These are phyloP conservation scores for Rhynchomys soricoides DNA, from an alignment of 2,113 vertebrate genomes.

Conservation along the genomic window DNA sequence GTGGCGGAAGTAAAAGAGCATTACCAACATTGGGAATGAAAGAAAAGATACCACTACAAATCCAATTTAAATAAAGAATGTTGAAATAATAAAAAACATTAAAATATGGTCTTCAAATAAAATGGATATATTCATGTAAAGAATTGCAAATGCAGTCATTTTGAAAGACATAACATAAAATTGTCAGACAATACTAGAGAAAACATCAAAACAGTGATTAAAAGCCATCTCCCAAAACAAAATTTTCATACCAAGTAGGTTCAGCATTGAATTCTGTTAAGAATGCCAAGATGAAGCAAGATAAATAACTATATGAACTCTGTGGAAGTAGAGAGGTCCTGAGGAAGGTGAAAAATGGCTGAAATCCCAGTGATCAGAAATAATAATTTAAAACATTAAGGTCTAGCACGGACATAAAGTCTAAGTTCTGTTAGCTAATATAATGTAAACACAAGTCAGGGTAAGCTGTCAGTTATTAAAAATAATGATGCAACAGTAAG, in stretches of 20 bases:
- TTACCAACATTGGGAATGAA: neutral
- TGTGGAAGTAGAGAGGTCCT: neutral
- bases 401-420: neutral
- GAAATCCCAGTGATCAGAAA: neutral
- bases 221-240: neutral
- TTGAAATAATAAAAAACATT: neutral
- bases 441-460: neutral
- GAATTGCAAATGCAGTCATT: neutral
- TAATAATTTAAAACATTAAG: conserved; percentile 1
- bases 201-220: neutral
- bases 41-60: neutral
- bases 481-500: neutral
- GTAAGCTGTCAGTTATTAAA: neutral
- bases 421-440: neutral
- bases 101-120: neutral
- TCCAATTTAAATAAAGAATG: neutral
- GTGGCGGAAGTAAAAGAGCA: neutral
- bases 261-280: neutral
- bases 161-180: neutral
- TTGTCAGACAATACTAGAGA: too few species aligned
- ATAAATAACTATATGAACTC: neutral
- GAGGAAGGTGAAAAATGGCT: neutral
- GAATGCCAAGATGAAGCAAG: neutral
- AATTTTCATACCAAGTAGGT: neutral
- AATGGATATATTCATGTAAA: neutral